Evolutionary conservation across 2,888 invertebrate species (phyloP).

Genomic region (Lasioglossum morio): DNA sequence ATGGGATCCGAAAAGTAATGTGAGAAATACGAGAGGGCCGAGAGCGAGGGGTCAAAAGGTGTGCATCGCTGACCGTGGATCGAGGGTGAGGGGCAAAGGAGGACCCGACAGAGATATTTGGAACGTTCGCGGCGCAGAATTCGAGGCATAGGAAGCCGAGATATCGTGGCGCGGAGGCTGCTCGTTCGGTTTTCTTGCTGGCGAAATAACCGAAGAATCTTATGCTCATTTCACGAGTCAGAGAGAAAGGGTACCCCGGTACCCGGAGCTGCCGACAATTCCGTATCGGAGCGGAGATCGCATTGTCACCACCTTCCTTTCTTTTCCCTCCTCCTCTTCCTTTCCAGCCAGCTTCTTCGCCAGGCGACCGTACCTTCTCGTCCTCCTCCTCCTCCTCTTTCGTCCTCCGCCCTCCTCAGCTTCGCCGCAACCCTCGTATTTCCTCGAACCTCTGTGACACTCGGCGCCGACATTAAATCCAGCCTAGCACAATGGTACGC

Average conservation of each 20-base stretch:
- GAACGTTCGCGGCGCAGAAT: constrained; percentile 71
- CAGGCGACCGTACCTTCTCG: constrained; percentile 27
- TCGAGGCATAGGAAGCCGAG: constrained; percentile 67
- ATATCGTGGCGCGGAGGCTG: constrained; percentile 63
- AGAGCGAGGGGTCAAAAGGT: constrained; percentile 72
- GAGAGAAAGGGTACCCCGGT: constrained; percentile 58
- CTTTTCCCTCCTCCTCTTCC: constrained; percentile 47
- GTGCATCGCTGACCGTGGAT: constrained; percentile 55
- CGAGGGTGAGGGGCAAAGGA: constrained; percentile 22
- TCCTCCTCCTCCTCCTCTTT: constrained; percentile 51
- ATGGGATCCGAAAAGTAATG: constrained; percentile 73
- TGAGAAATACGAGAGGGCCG: constrained; percentile 74
- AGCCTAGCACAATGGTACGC: constrained; percentile 75
- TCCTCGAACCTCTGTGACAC: constrained; percentile 66
- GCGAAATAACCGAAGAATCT: constrained; percentile 76
- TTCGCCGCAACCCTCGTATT: constrained; percentile 59
- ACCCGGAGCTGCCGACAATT: constrained; percentile 72
- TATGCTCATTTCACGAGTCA: constrained; percentile 75
- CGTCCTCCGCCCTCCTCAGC: constrained; percentile 2
- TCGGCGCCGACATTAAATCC: constrained; percentile 76
- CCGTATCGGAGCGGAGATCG: constrained; percentile 70
- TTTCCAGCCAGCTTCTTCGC: constrained; percentile 53
- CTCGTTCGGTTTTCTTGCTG: constrained; percentile 44
- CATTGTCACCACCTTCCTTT: constrained; percentile 69
- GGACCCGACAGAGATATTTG: constrained; percentile 72